These are phyloP conservation scores for Dasyprocta punctata DNA, from an alignment of 2,113 vertebrate genomes.

Conservation along the genomic window DNA sequence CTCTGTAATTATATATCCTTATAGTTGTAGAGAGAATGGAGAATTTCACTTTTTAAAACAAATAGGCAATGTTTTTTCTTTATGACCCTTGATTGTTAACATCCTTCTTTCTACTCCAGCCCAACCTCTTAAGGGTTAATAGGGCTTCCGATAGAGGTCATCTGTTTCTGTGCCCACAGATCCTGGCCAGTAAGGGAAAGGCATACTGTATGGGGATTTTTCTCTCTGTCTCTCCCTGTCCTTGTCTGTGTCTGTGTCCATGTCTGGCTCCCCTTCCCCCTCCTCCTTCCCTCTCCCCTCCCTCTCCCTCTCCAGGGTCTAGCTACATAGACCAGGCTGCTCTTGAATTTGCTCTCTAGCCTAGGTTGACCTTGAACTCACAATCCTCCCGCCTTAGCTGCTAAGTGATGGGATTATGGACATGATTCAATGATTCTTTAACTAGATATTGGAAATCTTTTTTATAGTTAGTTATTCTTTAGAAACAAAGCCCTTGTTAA, in stretches of 20 bases:
- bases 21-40: background rate
- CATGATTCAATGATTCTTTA: background rate
- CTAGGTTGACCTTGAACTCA: too few species aligned
- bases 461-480: slow-evolving; percentile 42
- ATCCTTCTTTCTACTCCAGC: background rate
- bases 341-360: background rate
- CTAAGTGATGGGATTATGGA: background rate
- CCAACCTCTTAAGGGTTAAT: background rate
- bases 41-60: slow-evolving; percentile 40
- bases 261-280: rapidly evolving
- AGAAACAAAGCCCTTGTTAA: slow-evolving; percentile 44
- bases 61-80: slow-evolving; percentile 4
- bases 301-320: background rate
- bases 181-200: background rate
- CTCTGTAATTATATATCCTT: background rate
- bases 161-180: background rate
- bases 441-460: slow-evolving; percentile 40
- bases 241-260: background rate
- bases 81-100: background rate
- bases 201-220: background rate
- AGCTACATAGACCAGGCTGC: background rate
- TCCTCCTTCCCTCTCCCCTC: background rate
- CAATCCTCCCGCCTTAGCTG: background rate
- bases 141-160: background rate
- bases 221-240: background rate